These are phyloP conservation scores for Pholis gunnellus DNA, from an alignment of 2,113 vertebrate species.

Conservation along the genomic window DNA sequence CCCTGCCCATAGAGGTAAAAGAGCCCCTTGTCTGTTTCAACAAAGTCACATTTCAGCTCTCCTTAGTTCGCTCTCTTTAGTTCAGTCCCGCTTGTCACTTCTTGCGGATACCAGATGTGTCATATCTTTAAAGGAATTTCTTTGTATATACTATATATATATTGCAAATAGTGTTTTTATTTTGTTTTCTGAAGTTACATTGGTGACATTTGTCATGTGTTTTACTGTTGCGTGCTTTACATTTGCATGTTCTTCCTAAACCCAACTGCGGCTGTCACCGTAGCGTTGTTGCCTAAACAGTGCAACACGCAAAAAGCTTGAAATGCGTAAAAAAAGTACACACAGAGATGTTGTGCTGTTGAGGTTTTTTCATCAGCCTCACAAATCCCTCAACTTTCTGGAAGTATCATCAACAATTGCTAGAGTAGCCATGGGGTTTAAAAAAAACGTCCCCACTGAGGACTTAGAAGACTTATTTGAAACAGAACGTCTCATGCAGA, in stretches of 20 bases:
- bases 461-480: background rate
- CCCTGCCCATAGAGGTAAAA: conserved; percentile 70
- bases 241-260: too few relatives aligned
- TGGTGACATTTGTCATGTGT: too few relatives aligned
- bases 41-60: conserved; percentile 74
- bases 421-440: background rate
- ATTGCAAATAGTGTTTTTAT: too few relatives aligned
- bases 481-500: background rate
- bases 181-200: too few relatives aligned
- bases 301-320: background rate
- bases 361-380: background rate
- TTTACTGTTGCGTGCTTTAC: too few relatives aligned
- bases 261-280: too few relatives aligned
- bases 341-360: background rate
- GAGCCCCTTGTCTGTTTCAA: conserved; percentile 72
- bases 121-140: conserved; percentile 1
- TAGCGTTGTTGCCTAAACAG: too few relatives aligned
- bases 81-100: conserved; percentile 38
- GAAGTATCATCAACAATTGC: background rate
- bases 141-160: background rate
- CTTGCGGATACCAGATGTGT: conserved; percentile 18
- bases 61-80: conserved; percentile 40
- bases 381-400: background rate
- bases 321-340: background rate
- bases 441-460: background rate